Conservation (phyloP, 2,113 vertebrate genomes). For the Lipophrys pholis region DNA sequence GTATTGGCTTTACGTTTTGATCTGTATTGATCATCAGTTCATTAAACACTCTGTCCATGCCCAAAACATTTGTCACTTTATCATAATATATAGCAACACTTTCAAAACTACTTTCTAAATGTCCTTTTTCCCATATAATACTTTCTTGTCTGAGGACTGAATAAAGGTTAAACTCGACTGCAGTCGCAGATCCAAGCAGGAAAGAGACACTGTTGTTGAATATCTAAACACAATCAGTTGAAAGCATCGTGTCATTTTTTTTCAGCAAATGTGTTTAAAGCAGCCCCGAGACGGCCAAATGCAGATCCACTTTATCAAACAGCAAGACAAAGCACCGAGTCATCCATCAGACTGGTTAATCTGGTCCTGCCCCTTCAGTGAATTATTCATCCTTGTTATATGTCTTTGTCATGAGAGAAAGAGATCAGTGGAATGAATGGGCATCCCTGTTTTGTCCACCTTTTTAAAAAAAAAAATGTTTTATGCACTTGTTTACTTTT, state of each 20-base stretch:
- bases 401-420: slow-evolving; percentile 51
- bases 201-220: background rate
- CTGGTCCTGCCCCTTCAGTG: slow-evolving; percentile 22
- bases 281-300: slow-evolving; percentile 21
- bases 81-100: no score
- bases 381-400: slow-evolving; percentile 60
- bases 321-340: slow-evolving; percentile 42
- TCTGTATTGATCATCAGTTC: no score
- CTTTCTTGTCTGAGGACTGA: no score
- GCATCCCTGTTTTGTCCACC: background rate
- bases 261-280: background rate
- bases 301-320: slow-evolving; percentile 41
- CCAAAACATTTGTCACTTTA: no score
- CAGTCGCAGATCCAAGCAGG: no score
- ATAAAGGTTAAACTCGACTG: no score
- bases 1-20: no score
- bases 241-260: slow-evolving; percentile 16
- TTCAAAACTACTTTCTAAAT: no score
- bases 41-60: no score
- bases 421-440: slow-evolving; percentile 19
- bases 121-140: no score
- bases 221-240: slow-evolving; percentile 7
- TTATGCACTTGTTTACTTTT: slow-evolving; percentile 22
- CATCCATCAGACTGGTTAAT: slow-evolving; percentile 52
- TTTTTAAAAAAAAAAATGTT: no score